Conservation (phyloP, 2,888 invertebrate genomes). For the Elysia crispata region DNA sequence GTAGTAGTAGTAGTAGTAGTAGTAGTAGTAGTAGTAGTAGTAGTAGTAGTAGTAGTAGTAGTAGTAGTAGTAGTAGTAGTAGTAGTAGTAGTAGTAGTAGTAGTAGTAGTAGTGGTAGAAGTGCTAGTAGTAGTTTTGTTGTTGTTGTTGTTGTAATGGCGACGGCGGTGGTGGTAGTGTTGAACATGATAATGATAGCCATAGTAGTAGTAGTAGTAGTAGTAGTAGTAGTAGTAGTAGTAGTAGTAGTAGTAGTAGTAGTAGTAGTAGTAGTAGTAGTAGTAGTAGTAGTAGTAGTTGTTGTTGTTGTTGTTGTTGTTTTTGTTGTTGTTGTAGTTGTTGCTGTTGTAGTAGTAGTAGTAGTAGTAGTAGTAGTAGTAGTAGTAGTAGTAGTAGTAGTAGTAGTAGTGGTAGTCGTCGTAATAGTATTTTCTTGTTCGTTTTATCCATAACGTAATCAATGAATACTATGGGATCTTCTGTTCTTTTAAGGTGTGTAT, state of each 20-base stretch:
- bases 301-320: too few relatives aligned
- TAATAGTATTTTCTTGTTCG: too few relatives aligned
- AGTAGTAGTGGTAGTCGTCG: too few relatives aligned
- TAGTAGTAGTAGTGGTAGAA: conserved; percentile 11
- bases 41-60: conserved; percentile 17
- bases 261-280: conserved; percentile 9
- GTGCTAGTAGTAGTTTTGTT: neutral
- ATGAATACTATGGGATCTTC: too few relatives aligned
- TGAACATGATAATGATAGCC: neutral
- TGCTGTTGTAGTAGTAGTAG: too few relatives aligned
- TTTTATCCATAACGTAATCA: too few relatives aligned
- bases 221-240: conserved; percentile 9
- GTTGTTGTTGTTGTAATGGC: too few relatives aligned
- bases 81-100: conserved; percentile 19
- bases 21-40: conserved; percentile 19
- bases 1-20: conserved; percentile 19
- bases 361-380: conserved; percentile 9
- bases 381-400: conserved; percentile 17
- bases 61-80: conserved; percentile 19
- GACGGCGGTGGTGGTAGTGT: too few relatives aligned
- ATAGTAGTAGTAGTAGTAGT: conserved; percentile 1
- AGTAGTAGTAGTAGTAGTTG: too few relatives aligned
- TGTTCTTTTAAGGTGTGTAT: conserved; percentile 63
- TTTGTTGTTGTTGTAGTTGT: too few relatives aligned
- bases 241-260: conserved; percentile 9